Base-by-base conservation (phyloP, 2,113 vertebrate genomes). In the Phaetusa simplex region DNA sequence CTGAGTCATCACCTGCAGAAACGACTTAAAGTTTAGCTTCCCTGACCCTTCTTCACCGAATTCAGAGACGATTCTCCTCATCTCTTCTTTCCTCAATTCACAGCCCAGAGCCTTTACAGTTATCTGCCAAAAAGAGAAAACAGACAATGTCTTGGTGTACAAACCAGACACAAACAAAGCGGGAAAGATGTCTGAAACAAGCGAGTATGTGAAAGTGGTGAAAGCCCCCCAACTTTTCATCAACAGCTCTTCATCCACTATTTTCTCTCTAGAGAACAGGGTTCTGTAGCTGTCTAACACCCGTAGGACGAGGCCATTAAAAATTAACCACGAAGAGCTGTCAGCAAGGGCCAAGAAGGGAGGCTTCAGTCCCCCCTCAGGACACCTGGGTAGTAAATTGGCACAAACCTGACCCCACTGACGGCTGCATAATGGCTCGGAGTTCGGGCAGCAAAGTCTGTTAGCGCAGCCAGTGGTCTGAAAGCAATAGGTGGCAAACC, bases 61-160 rank as follows among this genome's bases (percentile, higher is more conserved):
- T 36, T 99, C 99, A 16, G 98, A 89, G 11, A 98, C 98, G 98
- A 99, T 99, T 97, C 98, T 99, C 97, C 98, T 99, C 88, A 99
- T 98, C 94, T 99, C 99, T 47, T 99, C 99, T 82, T 99, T 99
- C 94, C 98, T 98, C n/a, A 99, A 98, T 70, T 99, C 99, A 74
- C 99, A 99, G 23, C 99, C 99, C 90, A 99, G 97, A 5, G 99
- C 99, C 92, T 99, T 97, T 98, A 99, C 98, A 14, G 99, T 98
- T 52, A 99, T 98, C 98, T 99, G 96, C 17, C 58, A n/a, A 65
- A 88, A n/a, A 42, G 47, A 80, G 56, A 56, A 72, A n/a, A 30
- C 42, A 65, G 50, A 11, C 24, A 15, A 34, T 1, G 9, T 80
- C 58, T 21, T 20, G 47, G 23, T 23, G 42, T 43, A 47, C 58